These are phyloP conservation scores for Ceratotherium simum DNA, from an alignment of 2,113 vertebrate genomes.

Conservation along the genomic window DNA sequence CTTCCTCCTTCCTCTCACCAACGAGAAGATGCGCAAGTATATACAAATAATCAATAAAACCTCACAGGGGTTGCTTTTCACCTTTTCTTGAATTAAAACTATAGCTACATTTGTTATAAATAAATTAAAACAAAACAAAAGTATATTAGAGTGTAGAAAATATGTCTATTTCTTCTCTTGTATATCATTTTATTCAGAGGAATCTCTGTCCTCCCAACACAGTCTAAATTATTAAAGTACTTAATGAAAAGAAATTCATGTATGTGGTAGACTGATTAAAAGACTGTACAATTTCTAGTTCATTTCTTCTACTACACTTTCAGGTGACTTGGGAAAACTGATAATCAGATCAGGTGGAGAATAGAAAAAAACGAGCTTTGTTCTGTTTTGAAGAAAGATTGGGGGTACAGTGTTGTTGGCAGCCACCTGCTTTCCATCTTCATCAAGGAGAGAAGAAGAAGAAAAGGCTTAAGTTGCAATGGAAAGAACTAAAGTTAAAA, in stretches of 20 bases:
- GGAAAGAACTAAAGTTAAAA: conserved; percentile 21
- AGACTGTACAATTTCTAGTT: background rate
- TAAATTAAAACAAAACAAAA: background rate
- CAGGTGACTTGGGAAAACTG: background rate
- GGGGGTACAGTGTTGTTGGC: background rate
- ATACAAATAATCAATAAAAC: background rate
- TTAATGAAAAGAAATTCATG: background rate
- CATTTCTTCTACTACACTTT: background rate
- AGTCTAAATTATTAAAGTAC: background rate
- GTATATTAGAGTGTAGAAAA: background rate
- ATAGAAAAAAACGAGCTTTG: background rate
- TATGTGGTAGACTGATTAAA: background rate
- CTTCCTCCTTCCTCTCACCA: background rate
- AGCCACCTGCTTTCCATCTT: background rate
- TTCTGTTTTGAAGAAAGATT: background rate
- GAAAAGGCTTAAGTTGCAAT: background rate
- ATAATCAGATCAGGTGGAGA: background rate
- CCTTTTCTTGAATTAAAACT: background rate
- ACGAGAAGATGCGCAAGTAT: background rate
- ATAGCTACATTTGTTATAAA: background rate
- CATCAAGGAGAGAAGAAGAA: background rate
- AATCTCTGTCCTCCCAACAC: background rate
- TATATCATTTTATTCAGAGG: background rate
- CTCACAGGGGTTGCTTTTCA: background rate
- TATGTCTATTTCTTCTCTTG: background rate